Percentiles rank a stretch among this genome's conserved stretches.
Evolutionary conservation across 1,140 invertebrate genomes (phyloP).

Genomic region (Papilio dardanus): DNA sequence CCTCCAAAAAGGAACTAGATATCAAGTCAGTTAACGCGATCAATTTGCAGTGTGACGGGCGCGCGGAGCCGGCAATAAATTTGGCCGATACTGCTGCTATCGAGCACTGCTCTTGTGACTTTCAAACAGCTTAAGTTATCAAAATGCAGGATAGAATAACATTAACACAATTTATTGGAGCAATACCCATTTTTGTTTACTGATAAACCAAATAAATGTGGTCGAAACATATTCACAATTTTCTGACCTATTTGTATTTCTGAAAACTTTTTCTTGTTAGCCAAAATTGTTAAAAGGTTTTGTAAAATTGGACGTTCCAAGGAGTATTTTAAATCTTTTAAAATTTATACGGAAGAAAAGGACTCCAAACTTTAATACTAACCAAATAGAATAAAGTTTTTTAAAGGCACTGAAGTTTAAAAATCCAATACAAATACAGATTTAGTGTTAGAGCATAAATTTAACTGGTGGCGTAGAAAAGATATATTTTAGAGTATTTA

Average conservation of each 20-base stretch:
- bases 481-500: constrained; percentile 14
- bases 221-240: background rate
- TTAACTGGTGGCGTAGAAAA: constrained; percentile 8
- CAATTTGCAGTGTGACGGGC: constrained; percentile 24
- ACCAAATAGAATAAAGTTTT: background rate
- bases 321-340: too few species aligned
- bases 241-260: background rate
- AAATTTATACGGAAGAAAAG: too few species aligned
- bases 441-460: constrained; percentile 7
- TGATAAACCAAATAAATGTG: background rate
- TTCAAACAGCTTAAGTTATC: constrained; percentile 25
- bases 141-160: constrained; percentile 9
- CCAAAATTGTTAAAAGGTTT: background rate
- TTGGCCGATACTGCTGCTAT: constrained; percentile 19
- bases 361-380: too few species aligned
- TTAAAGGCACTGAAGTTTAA: too few species aligned
- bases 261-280: background rate
- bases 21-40: constrained; percentile 26
- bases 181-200: background rate
- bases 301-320: background rate
- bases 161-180: background rate
- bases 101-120: constrained; percentile 20
- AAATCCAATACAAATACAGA: constrained; percentile 8
- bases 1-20: constrained; percentile 24
- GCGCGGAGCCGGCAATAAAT: constrained; percentile 21